These are phyloP conservation scores for Lepidothrix coronata DNA, from an alignment of 2,113 vertebrate genomes.

Conservation along the genomic window DNA sequence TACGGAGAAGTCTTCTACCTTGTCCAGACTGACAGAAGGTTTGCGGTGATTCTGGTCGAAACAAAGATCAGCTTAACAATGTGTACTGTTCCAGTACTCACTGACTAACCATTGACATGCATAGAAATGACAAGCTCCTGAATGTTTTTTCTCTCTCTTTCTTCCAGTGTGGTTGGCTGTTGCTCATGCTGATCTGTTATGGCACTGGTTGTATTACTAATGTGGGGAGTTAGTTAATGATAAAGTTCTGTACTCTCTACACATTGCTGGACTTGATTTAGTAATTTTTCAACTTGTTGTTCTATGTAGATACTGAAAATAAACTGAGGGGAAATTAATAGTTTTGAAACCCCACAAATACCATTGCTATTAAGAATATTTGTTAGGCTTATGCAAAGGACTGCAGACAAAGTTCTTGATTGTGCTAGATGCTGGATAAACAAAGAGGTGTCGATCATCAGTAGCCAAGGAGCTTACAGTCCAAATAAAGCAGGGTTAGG, in stretches of 20 bases:
- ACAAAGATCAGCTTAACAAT: background rate
- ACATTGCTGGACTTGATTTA: background rate
- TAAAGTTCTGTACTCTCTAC: background rate
- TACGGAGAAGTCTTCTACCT: background rate
- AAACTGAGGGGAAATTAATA: background rate
- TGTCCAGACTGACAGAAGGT: background rate
- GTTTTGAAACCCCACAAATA: background rate
- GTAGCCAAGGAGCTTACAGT: background rate
- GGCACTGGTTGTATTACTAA: background rate
- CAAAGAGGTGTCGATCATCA: background rate
- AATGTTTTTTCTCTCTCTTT: background rate
- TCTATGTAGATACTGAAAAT: background rate
- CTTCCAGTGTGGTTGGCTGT: background rate
- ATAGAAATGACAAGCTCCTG: background rate
- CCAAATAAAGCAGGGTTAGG: slow-evolving; percentile 17
- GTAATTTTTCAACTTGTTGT: background rate
- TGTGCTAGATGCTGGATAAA: background rate
- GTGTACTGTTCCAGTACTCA: background rate
- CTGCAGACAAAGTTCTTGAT: background rate
- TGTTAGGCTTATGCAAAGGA: background rate
- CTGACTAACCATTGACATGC: background rate
- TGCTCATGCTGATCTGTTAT: background rate
- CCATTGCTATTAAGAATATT: background rate
- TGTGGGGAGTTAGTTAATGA: no score
- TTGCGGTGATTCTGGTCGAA: background rate